These are phyloP conservation scores for Pammene fasciana DNA, from an alignment of 2,888 invertebrate genomes.

Conservation along the genomic window DNA sequence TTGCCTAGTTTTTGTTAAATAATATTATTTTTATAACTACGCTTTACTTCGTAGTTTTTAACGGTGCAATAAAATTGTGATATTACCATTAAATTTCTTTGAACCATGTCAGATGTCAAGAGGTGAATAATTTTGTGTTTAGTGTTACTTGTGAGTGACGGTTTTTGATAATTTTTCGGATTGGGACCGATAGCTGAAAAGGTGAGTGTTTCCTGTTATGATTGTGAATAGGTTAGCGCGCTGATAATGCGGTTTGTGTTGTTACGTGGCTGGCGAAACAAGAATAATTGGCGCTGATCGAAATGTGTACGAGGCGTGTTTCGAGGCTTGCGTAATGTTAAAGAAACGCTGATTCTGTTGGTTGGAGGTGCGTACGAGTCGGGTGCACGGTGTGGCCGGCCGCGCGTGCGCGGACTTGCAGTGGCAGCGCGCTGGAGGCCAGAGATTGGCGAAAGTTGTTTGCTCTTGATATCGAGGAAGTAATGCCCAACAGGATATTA, in stretches of 20 bases:
- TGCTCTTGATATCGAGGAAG: conserved; percentile 76
- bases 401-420: conserved; percentile 51
- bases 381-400: conserved; percentile 42
- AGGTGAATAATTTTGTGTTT: conserved; percentile 78
- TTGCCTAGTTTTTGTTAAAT: conserved; percentile 78
- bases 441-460: conserved; percentile 73
- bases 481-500: conserved; percentile 58
- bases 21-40: conserved; percentile 77
- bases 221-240: conserved; percentile 47
- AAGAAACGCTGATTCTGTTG: conserved; percentile 50
- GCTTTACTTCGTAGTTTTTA: conserved; percentile 66
- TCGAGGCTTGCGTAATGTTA: conserved; percentile 61
- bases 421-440: conserved; percentile 50
- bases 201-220: conserved; percentile 72
- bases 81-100: conserved; percentile 58
- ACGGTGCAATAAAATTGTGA: conserved; percentile 69
- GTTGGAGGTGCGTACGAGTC: conserved; percentile 46
- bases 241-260: conserved; percentile 46
- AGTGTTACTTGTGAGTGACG: conserved; percentile 79
- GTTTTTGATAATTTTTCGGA: conserved; percentile 78
- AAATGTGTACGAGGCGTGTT: conserved; percentile 49
- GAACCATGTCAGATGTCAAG: conserved; percentile 81
- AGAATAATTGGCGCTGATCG: conserved; percentile 46
- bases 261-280: conserved; percentile 51
- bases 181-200: conserved; percentile 78